These are phyloP conservation scores for Manduca sexta DNA, from an alignment of 1,140 invertebrate species.

Conservation along the genomic window DNA sequence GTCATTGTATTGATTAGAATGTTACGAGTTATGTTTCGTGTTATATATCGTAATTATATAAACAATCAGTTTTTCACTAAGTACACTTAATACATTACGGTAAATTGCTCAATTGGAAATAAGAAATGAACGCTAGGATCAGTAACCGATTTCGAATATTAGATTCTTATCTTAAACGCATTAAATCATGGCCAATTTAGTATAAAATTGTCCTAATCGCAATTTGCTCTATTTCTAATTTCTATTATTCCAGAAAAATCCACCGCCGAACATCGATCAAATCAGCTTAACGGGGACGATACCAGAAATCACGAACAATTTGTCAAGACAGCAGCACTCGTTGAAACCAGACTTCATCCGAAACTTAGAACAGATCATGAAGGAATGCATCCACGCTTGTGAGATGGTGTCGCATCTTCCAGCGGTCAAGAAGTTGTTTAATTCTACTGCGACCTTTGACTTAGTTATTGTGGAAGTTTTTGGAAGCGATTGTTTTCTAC, in stretches of 20 bases:
- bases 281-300: conserved; percentile 66
- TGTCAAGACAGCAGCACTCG: conserved; percentile 48
- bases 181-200: too few species aligned
- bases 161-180: too few species aligned
- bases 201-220: too few species aligned
- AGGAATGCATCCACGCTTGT: conserved; percentile 61
- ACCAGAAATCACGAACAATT: conserved; percentile 67
- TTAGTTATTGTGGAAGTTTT: conserved; percentile 81
- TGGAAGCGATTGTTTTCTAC: conserved; percentile 76
- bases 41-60: too few species aligned
- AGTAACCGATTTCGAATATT: too few species aligned
- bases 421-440: conserved; percentile 46
- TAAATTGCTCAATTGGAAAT: too few species aligned
- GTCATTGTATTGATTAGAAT: too few species aligned
- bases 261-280: conserved; percentile 54
- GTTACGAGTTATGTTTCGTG: too few species aligned
- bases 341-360: conserved; percentile 55
- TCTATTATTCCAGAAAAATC: conserved; percentile 54
- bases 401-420: conserved; percentile 55
- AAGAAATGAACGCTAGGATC: too few species aligned
- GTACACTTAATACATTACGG: too few species aligned
- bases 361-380: conserved; percentile 63
- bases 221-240: too few species aligned
- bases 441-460: conserved; percentile 74
- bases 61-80: too few species aligned